Conservation (phyloP, 1,140 invertebrate genomes). For the Saxidomus purpurata region DNA sequence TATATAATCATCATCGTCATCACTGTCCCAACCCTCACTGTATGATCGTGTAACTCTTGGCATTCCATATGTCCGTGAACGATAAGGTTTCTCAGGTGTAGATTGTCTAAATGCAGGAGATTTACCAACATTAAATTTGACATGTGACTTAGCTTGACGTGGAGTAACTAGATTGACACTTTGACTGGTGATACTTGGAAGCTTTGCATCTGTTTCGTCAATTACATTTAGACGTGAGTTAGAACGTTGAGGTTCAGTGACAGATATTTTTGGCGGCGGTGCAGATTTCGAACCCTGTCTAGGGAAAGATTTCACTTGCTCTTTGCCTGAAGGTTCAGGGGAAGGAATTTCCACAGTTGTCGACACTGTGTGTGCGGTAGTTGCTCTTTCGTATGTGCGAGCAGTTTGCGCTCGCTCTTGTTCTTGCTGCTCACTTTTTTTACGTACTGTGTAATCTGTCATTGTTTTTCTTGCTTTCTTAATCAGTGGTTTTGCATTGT, state of each 20-base stretch:
- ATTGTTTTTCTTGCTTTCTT: conserved; percentile 76
- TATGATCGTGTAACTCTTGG: conserved; percentile 40
- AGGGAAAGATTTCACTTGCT: conserved; percentile 26
- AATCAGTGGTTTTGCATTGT: conserved; percentile 77
- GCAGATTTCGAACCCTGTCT: conserved; percentile 73
- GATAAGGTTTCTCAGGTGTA: conserved; percentile 30
- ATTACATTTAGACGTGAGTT: conserved; percentile 47
- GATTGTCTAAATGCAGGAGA: conserved; percentile 30
- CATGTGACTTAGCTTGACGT: conserved; percentile 70
- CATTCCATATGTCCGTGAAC: conserved; percentile 70
- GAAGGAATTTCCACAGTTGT: conserved; percentile 48
- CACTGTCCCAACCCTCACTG: conserved; percentile 62
- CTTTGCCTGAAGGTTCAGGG: conserved; percentile 38
- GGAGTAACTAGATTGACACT: neutral
- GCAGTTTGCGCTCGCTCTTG: conserved; percentile 56
- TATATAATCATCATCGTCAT: conserved; percentile 73
- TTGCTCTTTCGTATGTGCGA: conserved; percentile 46
- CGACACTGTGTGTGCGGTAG: conserved; percentile 52
- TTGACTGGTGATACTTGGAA: neutral
- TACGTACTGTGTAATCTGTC: conserved; percentile 64
- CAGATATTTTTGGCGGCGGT: conserved; percentile 66
- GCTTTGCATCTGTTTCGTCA: conserved; percentile 48
- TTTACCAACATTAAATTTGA: conserved; percentile 67
- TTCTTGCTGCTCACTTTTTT: conserved; percentile 66
- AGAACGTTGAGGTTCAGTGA: conserved; percentile 33